A percentile compares a stretch with the other conserved stretches of the same genome.
Evolutionary conservation across 2,888 invertebrate genomes (phyloP).

Genomic region (Diaprepes abbreviatus): DNA sequence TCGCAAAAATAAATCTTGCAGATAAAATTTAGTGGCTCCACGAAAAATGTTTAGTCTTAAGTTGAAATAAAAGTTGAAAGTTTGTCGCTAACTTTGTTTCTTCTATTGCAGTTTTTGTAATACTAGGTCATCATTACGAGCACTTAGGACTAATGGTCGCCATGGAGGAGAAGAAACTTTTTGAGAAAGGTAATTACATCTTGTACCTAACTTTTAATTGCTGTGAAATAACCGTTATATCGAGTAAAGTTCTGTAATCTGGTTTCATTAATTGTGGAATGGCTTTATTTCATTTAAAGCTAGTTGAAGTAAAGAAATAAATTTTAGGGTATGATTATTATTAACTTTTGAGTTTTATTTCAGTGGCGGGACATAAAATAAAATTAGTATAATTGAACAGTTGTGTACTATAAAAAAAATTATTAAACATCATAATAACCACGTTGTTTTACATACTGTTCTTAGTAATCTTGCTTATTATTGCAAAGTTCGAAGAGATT

Average conservation of each 20-base stretch:
- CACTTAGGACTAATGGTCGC: slow-evolving; percentile 93
- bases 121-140: slow-evolving; percentile 91
- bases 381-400: too few relatives aligned
- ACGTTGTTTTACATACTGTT: too few relatives aligned
- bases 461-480: too few relatives aligned
- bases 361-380: too few relatives aligned
- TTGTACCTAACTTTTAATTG: slow-evolving; percentile 16
- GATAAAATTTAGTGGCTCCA: background rate
- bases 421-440: too few relatives aligned
- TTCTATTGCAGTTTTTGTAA: slow-evolving; percentile 85
- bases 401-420: too few relatives aligned
- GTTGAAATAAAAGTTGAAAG: slow-evolving; percentile 28
- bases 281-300: too few relatives aligned
- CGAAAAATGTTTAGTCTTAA: slow-evolving; percentile 16
- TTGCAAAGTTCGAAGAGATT: too few relatives aligned
- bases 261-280: background rate
- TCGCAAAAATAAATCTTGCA: too few relatives aligned
- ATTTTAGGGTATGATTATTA: too few relatives aligned
- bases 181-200: slow-evolving; percentile 76
- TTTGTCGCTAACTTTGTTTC: slow-evolving; percentile 42
- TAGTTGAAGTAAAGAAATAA: too few relatives aligned
- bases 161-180: slow-evolving; percentile 83
- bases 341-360: too few relatives aligned
- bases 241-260: slow-evolving; percentile 6
- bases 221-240: background rate